Evolutionary conservation across 2,113 vertebrate genomes (phyloP).

Genomic region (Syngnathus typhle): DNA sequence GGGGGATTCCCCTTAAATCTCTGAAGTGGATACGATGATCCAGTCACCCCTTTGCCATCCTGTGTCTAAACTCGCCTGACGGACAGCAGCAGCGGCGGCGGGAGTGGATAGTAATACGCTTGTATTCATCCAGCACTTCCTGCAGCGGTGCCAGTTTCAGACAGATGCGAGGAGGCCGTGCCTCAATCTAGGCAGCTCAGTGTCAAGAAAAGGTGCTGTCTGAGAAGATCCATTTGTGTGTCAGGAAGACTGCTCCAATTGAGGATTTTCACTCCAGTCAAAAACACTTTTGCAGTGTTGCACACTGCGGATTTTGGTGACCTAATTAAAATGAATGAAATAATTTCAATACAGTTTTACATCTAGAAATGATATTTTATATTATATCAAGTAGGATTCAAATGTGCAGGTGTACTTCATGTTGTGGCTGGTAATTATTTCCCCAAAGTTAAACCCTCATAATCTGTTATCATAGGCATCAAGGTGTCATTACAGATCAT

Average conservation of each 20-base stretch:
- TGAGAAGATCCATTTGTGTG: neutral
- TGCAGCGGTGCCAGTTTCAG: constrained; percentile 6
- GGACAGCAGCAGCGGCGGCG: constrained; percentile 25
- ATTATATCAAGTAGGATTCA: too few species aligned
- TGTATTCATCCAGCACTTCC: constrained; percentile 6
- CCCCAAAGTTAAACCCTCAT: neutral
- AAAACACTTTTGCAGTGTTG: too few species aligned
- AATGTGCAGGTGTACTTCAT: too few species aligned
- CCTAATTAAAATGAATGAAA: neutral
- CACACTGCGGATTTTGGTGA: too few species aligned
- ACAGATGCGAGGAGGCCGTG: neutral
- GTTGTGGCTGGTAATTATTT: neutral
- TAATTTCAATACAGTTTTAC: neutral
- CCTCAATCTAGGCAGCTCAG: neutral
- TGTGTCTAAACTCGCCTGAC: constrained; percentile 32
- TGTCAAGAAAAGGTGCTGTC: neutral
- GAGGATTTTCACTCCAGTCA: too few species aligned
- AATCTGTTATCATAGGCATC: neutral
- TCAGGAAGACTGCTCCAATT: neutral
- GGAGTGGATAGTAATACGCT: neutral
- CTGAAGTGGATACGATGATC: neutral
- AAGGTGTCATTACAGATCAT: neutral
- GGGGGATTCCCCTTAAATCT: constrained; percentile 3
- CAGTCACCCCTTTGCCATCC: constrained; percentile 21
- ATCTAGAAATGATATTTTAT: neutral